Conservation (phyloP, 2,113 vertebrate genomes). For the Pionites leucogaster region DNA sequence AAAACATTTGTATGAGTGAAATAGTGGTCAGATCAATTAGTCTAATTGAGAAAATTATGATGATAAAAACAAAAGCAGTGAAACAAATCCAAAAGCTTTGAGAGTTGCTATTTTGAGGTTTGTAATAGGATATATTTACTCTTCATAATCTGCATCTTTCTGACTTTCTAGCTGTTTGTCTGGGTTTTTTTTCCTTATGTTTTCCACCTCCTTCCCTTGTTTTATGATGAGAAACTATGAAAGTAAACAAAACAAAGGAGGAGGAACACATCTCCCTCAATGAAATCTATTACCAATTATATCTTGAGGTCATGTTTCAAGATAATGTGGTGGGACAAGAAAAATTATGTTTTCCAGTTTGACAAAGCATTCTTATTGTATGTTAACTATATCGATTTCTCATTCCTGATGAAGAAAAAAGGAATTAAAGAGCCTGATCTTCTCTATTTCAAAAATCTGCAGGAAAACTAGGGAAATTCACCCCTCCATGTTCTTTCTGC, state of each 20-base stretch:
- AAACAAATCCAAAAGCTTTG: not conserved
- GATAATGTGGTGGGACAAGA: not conserved
- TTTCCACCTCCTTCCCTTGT: accelerated
- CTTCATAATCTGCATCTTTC: not conserved
- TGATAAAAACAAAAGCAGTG: not conserved
- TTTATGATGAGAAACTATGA: not conserved
- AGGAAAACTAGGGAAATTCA: not conserved
- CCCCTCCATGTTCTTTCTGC: not conserved
- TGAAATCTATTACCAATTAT: not conserved
- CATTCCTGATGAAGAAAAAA: not conserved
- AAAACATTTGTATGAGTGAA: not conserved
- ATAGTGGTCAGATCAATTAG: not conserved
- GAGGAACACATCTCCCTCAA: not conserved
- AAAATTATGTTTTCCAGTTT: not conserved
- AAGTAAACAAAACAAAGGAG: not conserved
- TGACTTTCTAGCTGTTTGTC: not conserved
- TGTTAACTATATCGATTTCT: not conserved
- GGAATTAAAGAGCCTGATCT: not conserved
- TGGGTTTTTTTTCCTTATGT: not conserved
- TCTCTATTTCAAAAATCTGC: not conserved
- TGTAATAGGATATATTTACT: not conserved
- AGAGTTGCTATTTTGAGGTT: not conserved
- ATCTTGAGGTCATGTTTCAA: not conserved
- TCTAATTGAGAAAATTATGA: not conserved
- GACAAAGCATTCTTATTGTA: not conserved